A percentile compares a stretch with the other conserved stretches of the same genome.
Conservation (phyloP, 2,113 vertebrate species). For the Salminus brasiliensis region DNA sequence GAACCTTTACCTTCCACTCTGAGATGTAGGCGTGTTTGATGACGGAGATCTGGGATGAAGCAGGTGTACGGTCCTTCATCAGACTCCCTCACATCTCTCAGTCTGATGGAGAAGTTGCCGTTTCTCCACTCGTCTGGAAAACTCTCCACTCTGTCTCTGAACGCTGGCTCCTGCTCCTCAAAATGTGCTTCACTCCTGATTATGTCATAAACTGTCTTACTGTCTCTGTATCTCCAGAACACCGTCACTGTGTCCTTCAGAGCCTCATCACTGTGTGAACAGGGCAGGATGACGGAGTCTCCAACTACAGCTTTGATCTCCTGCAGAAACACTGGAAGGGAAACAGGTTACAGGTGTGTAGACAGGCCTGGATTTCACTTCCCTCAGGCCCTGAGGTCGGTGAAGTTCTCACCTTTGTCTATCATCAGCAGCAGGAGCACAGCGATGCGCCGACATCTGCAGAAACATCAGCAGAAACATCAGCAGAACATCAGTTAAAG, state of each 20-base stretch:
- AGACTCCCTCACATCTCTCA: neutral
- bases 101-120: neutral
- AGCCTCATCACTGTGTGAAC: too few relatives aligned
- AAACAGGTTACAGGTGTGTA: too few relatives aligned
- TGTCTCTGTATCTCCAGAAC: neutral
- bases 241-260: neutral
- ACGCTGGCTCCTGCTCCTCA: neutral
- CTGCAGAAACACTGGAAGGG: neutral
- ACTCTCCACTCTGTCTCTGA: neutral
- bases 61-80: neutral
- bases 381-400: too few relatives aligned
- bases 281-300: too few relatives aligned
- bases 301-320: too few relatives aligned
- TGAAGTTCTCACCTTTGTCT: too few relatives aligned
- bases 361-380: too few relatives aligned
- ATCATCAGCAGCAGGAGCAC: too few relatives aligned
- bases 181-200: rapidly evolving
- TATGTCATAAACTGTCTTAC: neutral
- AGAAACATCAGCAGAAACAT: too few relatives aligned
- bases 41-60: rapidly evolving
- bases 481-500: too few relatives aligned
- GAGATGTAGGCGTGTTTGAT: neutral
- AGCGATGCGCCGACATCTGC: too few relatives aligned
- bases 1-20: neutral
- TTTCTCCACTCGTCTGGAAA: neutral